Percentiles rank a stretch among this genome's conserved stretches.
phyloP scores from a whole-genome alignment of 2,797 vertebrate species.

The Lepidocolaptes lacrymiger region DNA sequence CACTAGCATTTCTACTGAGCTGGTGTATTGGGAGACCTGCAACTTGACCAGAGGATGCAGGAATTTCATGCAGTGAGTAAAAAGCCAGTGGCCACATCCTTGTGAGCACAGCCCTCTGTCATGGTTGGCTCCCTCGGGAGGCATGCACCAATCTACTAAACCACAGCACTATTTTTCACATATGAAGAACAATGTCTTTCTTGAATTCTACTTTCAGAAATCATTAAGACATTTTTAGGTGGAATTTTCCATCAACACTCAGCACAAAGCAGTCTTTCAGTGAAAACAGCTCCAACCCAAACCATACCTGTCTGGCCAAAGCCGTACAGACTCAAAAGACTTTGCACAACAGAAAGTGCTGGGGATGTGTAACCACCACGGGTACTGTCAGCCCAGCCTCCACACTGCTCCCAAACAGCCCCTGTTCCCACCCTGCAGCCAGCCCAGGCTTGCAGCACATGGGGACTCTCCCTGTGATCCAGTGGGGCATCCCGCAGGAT shows the following conservation, averaged over 20 bases:
- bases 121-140: background rate
- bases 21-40: background rate
- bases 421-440: background rate
- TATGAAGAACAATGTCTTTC: background rate
- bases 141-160: background rate
- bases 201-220: background rate
- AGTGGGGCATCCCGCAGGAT: fast-evolving
- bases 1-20: background rate
- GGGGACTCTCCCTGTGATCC: fast-evolving
- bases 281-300: background rate
- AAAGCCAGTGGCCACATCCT: background rate
- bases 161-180: background rate
- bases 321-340: background rate
- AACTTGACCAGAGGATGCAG: background rate
- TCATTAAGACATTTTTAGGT: background rate
- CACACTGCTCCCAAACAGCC: fast-evolving
- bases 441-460: fast-evolving
- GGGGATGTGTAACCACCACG: fast-evolving
- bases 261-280: background rate
- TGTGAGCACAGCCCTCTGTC: background rate
- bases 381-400: background rate
- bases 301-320: background rate
- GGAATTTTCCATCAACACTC: background rate
- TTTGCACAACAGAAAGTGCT: background rate
- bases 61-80: background rate